Conservation (phyloP, 2,113 vertebrate species). For the Noturus placidus region DNA sequence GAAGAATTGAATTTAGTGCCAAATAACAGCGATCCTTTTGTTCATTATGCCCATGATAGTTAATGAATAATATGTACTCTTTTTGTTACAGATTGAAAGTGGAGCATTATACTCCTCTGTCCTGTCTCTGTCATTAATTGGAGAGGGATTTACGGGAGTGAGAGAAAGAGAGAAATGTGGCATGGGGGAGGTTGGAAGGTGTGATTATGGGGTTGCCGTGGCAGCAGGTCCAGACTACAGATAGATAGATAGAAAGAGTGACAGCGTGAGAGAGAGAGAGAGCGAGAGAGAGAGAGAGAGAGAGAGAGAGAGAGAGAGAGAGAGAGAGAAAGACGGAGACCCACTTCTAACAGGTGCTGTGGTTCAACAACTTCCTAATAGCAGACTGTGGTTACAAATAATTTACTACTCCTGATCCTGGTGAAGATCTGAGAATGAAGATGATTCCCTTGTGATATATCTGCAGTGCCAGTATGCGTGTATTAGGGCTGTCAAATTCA, state of each 20-base stretch:
- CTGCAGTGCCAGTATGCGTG: neutral
- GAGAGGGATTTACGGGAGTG: neutral
- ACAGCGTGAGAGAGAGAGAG: neutral
- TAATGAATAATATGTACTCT: neutral
- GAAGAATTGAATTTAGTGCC: neutral
- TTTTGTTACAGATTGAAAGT: neutral
- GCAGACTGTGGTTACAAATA: neutral
- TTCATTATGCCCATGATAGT: neutral
- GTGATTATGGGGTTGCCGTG: conserved; percentile 38
- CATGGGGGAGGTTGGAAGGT: conserved; percentile 37
- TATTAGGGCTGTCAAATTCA: neutral
- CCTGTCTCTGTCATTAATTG: conserved; percentile 5
- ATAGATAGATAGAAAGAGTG: neutral
- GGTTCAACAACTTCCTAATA: conserved; percentile 14
- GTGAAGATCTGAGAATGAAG: neutral
- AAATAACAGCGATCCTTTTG: neutral
- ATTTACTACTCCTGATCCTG: neutral
- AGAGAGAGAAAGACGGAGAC: neutral
- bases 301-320: neutral
- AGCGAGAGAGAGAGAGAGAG: neutral
- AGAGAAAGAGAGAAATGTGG: conserved; percentile 21
- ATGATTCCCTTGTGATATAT: neutral
- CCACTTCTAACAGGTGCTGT: conserved; percentile 9
- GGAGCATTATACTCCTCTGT: neutral
- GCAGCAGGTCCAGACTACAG: conserved; percentile 9